Evolutionary conservation across 2,113 vertebrate species (phyloP), one percentile per base, ranked within the genome.

Genomic region (Pollimyrus isidori): DNA sequence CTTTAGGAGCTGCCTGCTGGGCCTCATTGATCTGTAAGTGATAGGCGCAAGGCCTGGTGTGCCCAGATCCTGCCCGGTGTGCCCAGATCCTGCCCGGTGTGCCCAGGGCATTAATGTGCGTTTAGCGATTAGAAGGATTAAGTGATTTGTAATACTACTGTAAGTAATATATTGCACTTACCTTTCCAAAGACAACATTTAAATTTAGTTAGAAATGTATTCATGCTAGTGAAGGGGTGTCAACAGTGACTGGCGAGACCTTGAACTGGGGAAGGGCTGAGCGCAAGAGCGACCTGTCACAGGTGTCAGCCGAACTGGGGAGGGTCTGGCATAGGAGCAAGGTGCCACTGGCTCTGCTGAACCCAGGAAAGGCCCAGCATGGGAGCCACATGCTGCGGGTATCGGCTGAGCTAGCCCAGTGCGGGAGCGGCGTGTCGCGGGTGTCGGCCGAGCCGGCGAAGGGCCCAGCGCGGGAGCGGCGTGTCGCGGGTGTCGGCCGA

Each of bases 21-120:
- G 85, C 9, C 48, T 49, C 85, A 76, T 87, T 90, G 89, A 90
- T 87, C 62, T 90, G 84, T 56, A 46, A 56, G 84, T 39, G 65
- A 90, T 53, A 30, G 30, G 65, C 85, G 1, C 39, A 4, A 49
- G n/a, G 85, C 21, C 52, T 53, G 80, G 9, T n/a, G 2, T 45
- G 45, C 39, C 50, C 80, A 23, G 19, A 62, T n/a, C n/a, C 82
- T 23, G 83, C 42, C 83, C 23, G 83, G 9, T 15, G 2, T 45
- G 45, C 39, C 50, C 80, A 23, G 19, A 62, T n/a, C n/a, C 82
- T 23, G 83, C 42, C 83, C 23, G 83, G 9, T 15, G 2, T 45
- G 45, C 39, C 50, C 80, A 23, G 19, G 48, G 42, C 15, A 39
- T 76, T 76, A 17, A 30, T 13, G 4, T 73, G 30, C 5, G 4